These are phyloP conservation scores for Dryococelus australis DNA, from an alignment of 2,888 invertebrate species.

Conservation along the genomic window DNA sequence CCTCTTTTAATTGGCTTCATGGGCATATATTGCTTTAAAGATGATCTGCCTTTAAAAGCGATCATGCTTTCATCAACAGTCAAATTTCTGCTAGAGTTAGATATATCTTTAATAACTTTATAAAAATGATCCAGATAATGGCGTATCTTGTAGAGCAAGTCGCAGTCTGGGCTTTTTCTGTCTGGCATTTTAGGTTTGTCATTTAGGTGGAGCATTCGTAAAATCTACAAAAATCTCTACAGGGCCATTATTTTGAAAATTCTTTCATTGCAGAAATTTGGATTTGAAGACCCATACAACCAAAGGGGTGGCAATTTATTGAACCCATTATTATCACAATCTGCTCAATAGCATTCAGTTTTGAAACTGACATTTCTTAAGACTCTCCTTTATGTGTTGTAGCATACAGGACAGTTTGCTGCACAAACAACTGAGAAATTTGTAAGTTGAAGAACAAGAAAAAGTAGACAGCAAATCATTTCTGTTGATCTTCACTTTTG, in stretches of 20 bases:
- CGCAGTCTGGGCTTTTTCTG: slow-evolving; percentile 24
- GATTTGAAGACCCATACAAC: neutral
- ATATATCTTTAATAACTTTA: slow-evolving; percentile 26
- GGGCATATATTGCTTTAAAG: no score
- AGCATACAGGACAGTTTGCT: neutral
- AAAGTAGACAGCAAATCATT: neutral
- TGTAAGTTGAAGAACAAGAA: neutral
- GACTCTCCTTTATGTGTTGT: neutral
- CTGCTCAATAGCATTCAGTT: neutral
- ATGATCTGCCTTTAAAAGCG: slow-evolving; percentile 41
- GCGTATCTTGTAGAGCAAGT: slow-evolving; percentile 37
- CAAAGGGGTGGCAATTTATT: slow-evolving; percentile 13
- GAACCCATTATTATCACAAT: slow-evolving; percentile 13
- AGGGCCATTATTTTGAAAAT: slow-evolving; percentile 29
- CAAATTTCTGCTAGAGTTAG: slow-evolving; percentile 11
- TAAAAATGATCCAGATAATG: slow-evolving; percentile 23
- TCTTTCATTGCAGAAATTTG: neutral
- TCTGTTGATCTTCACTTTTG: neutral
- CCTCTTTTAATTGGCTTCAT: slow-evolving; percentile 45
- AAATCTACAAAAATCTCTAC: slow-evolving; percentile 29
- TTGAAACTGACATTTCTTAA: neutral
- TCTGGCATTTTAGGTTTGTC: slow-evolving; percentile 37
- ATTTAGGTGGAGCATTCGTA: slow-evolving; percentile 36
- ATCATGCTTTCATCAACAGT: slow-evolving; percentile 42
- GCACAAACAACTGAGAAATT: neutral